A percentile compares a stretch with the other conserved stretches of the same genome.
Evolutionary conservation across 2,113 vertebrate genomes (phyloP).

Genomic region (Columbina picui): DNA sequence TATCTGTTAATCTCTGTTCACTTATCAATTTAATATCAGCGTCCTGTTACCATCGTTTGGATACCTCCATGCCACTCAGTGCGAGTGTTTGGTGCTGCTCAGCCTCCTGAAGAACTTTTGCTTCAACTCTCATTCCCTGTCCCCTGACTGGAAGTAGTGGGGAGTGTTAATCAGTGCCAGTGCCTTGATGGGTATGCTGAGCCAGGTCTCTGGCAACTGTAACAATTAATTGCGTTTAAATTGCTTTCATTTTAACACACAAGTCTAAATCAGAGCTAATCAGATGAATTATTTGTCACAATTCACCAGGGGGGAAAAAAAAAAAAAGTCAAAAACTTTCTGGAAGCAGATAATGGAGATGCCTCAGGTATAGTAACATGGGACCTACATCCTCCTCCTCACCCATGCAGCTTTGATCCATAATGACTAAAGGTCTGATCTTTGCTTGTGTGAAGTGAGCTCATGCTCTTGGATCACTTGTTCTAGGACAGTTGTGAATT

Average conservation of each 20-base stretch:
- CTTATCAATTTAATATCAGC: neutral
- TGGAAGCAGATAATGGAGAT: neutral
- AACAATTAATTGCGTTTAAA: neutral
- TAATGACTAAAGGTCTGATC: neutral
- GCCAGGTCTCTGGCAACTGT: neutral
- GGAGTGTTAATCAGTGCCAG: neutral
- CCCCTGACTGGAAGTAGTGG: neutral
- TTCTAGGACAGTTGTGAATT: neutral
- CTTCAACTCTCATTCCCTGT: neutral
- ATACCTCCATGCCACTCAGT: neutral
- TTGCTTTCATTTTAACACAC: neutral
- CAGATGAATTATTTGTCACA: neutral
- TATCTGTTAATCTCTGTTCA: neutral
- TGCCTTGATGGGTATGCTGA: neutral
- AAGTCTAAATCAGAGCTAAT: neutral
- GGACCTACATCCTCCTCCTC: neutral
- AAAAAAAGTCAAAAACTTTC: neutral
- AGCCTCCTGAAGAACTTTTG: neutral
- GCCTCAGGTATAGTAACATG: neutral
- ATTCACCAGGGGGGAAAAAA: neutral
- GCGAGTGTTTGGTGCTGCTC: neutral
- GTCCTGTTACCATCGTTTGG: neutral
- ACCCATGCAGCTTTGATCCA: neutral
- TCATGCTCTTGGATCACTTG: neutral
- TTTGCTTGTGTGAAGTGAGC: neutral